Percentiles rank a stretch among this genome's conserved stretches.
Evolutionary conservation across 2,888 invertebrate species (phyloP).

Genomic region (Drosophila yooni): DNA sequence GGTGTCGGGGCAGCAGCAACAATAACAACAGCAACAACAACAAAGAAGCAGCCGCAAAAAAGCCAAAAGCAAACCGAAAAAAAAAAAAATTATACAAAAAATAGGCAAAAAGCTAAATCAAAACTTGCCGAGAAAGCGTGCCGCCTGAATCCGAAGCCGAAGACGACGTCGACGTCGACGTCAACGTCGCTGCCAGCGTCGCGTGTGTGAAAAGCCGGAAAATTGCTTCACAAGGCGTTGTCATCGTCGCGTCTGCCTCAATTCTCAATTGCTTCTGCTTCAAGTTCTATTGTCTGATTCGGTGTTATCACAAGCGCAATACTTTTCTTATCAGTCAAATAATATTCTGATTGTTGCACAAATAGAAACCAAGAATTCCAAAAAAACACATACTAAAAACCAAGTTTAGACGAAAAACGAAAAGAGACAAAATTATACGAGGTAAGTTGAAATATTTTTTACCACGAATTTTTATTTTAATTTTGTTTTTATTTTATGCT

Average conservation of each 20-base stretch:
- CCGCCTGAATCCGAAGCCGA: constrained; percentile 41
- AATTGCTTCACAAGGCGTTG: constrained; percentile 50
- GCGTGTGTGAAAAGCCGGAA: constrained; percentile 67
- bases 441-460: constrained; percentile 23
- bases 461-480: background rate
- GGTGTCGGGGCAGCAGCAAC: constrained; percentile 45
- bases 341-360: constrained; percentile 54
- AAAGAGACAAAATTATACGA: constrained; percentile 24
- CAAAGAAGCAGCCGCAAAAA: constrained; percentile 23
- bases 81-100: constrained; percentile 20
- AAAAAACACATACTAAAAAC: constrained; percentile 32
- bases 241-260: constrained; percentile 27
- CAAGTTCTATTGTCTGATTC: constrained; percentile 19
- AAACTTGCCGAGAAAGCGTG: constrained; percentile 71
- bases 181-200: constrained; percentile 14
- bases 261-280: constrained; percentile 2
- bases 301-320: constrained; percentile 36
- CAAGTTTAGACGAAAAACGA: constrained; percentile 21
- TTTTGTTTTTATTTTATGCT: background rate
- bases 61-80: constrained; percentile 50
- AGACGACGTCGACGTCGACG: constrained; percentile 32
- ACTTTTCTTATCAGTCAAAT: constrained; percentile 58
- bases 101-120: constrained; percentile 25
- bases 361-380: constrained; percentile 34
- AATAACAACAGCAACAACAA: constrained; percentile 31